Evolutionary conservation across 1,140 invertebrate genomes (phyloP).

Genomic region (Leptonema lineaticorne): DNA sequence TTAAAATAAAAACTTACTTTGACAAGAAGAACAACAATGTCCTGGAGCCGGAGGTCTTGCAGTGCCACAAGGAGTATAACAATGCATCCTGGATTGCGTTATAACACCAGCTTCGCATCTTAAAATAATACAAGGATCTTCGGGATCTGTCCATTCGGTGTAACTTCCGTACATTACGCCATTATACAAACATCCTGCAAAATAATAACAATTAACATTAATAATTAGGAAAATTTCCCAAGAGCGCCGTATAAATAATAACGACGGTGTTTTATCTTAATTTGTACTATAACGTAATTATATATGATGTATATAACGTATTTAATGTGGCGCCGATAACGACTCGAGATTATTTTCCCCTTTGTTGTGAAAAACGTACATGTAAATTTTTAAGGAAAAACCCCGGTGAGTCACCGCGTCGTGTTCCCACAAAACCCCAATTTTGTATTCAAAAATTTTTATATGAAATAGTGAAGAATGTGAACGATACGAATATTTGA

Average conservation of each 20-base stretch:
- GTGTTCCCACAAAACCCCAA: no score
- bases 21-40: conserved; percentile 82
- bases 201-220: no score
- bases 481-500: neutral
- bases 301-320: neutral
- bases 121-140: conserved; percentile 69
- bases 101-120: conserved; percentile 81
- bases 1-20: conserved; percentile 55
- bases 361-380: neutral
- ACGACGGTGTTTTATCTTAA: neutral
- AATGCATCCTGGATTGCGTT: conserved; percentile 75
- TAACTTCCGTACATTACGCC: conserved; percentile 71
- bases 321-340: neutral
- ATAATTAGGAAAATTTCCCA: no score
- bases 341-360: neutral
- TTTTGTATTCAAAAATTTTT: no score
- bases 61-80: conserved; percentile 73
- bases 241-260: no score
- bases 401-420: neutral
- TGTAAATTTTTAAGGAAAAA: neutral
- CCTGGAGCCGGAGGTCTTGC: conserved; percentile 68
- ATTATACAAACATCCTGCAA: conserved; percentile 71
- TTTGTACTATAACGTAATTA: neutral
- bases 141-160: conserved; percentile 71
- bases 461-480: neutral